Conservation (phyloP, 2,113 vertebrate species). For the Paradisaea rubra region DNA sequence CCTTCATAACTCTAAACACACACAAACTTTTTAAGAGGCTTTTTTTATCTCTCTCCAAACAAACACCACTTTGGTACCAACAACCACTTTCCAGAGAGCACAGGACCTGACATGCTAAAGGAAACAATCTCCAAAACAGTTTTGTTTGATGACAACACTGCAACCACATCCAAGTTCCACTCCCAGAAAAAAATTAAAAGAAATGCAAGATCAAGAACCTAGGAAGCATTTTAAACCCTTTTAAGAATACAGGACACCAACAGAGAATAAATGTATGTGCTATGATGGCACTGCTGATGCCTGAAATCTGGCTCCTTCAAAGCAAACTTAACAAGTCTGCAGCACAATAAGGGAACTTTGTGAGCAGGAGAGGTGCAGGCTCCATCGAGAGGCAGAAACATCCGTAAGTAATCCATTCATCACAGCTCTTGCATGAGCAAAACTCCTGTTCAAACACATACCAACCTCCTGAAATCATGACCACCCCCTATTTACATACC, state of each 20-base stretch:
- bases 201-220: not conserved
- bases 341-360: not conserved
- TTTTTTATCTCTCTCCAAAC: not conserved
- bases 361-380: not conserved
- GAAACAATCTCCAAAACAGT: not conserved
- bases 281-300: not conserved
- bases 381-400: not conserved
- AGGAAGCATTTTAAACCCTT: not conserved
- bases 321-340: not conserved
- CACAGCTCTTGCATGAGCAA: not conserved
- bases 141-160: not conserved
- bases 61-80: not conserved
- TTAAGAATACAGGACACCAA: not conserved
- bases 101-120: not conserved
- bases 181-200: not conserved
- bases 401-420: not conserved
- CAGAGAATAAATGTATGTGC: not conserved
- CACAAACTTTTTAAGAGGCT: not conserved
- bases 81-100: not conserved
- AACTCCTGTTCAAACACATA: slow-evolving; percentile 34
- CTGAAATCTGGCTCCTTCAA: not conserved
- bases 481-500: not conserved
- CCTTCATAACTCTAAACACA: not conserved
- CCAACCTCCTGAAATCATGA: slow-evolving; percentile 6
- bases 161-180: not conserved